phyloP scores from a whole-genome alignment of 2,888 invertebrate species.

The Asteroscopus sphinx region DNA sequence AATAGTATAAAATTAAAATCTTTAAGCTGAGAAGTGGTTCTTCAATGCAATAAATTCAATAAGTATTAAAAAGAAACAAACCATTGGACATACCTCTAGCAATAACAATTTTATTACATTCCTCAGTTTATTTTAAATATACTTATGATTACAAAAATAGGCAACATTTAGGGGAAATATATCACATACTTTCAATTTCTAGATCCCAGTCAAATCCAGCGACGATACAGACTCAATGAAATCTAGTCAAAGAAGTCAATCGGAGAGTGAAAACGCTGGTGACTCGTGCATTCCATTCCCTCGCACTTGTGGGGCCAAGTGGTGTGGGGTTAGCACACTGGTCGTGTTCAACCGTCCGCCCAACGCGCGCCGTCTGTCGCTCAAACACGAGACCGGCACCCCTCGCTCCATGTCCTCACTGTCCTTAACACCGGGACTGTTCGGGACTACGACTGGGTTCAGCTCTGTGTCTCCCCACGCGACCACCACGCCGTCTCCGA shows the following conservation, averaged over 20 bases:
- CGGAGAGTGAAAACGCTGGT: slow-evolving; percentile 86
- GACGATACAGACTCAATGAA: slow-evolving; percentile 87
- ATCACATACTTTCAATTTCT: slow-evolving; percentile 33
- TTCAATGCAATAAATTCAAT: too few species aligned
- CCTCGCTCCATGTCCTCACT: slow-evolving; percentile 90
- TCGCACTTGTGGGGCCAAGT: slow-evolving; percentile 97
- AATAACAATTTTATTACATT: slow-evolving; percentile 1
- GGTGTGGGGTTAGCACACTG: slow-evolving; percentile 95
- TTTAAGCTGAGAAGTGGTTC: too few species aligned
- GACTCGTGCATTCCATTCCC: slow-evolving; percentile 98
- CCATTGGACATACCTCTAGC: slow-evolving; percentile 2
- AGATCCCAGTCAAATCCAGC: slow-evolving; percentile 89
- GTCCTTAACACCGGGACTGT: slow-evolving; percentile 78
- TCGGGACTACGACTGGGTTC: slow-evolving; percentile 76
- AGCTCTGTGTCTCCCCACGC: slow-evolving; percentile 85
- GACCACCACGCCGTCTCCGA: slow-evolving; percentile 87
- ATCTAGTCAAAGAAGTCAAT: slow-evolving; percentile 85
- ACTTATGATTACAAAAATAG: slow-evolving; percentile 2
- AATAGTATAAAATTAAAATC: too few species aligned
- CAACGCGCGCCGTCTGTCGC: slow-evolving; percentile 91
- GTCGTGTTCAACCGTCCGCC: slow-evolving; percentile 96
- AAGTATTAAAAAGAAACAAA: too few species aligned
- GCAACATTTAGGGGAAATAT: slow-evolving; percentile 1
- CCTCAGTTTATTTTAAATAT: background rate
- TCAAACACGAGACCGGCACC: slow-evolving; percentile 93